Conservation (phyloP, 2,113 vertebrate species). For the Salminus brasiliensis region DNA sequence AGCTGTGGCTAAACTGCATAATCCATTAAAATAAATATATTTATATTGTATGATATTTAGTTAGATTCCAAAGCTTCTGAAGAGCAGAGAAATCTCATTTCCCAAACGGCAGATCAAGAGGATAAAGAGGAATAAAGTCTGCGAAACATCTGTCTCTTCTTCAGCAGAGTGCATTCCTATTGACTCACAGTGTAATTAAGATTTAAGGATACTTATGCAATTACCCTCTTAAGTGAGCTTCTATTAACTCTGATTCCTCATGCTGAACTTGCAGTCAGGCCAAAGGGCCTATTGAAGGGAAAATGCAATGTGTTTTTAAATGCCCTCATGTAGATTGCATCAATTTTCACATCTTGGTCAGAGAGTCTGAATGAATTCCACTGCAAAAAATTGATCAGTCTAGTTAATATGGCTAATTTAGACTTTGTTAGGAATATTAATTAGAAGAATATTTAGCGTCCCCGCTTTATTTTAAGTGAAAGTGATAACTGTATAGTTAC, state of each 20-base stretch:
- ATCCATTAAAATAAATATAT: not conserved
- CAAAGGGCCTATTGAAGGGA: constrained; percentile 50
- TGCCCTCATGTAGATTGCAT: not conserved
- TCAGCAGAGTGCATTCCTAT: constrained; percentile 69
- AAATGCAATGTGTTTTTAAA: constrained; percentile 56
- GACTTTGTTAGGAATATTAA: too few relatives aligned
- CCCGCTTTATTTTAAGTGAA: too few relatives aligned
- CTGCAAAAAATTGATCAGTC: too few relatives aligned
- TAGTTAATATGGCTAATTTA: too few relatives aligned
- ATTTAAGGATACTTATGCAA: constrained; percentile 77
- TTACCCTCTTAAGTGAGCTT: constrained; percentile 78
- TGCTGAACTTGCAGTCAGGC: constrained; percentile 65
- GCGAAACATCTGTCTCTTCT: constrained; percentile 73
- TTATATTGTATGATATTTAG: not conserved
- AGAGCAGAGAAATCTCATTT: constrained; percentile 21
- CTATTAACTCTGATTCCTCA: constrained; percentile 69
- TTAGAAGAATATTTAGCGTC: too few relatives aligned
- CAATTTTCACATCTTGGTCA: not conserved
- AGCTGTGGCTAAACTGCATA: not conserved
- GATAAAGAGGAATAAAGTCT: constrained; percentile 40
- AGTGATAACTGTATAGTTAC: too few relatives aligned
- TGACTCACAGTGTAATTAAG: constrained; percentile 77
- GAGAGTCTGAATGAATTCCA: not conserved
- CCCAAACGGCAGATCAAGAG: constrained; percentile 34
- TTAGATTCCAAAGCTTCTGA: constrained; percentile 38